A percentile compares a stretch with the other conserved stretches of the same genome.
Conservation (phyloP, 2,113 vertebrate genomes). For the Ariopsis seemanni region DNA sequence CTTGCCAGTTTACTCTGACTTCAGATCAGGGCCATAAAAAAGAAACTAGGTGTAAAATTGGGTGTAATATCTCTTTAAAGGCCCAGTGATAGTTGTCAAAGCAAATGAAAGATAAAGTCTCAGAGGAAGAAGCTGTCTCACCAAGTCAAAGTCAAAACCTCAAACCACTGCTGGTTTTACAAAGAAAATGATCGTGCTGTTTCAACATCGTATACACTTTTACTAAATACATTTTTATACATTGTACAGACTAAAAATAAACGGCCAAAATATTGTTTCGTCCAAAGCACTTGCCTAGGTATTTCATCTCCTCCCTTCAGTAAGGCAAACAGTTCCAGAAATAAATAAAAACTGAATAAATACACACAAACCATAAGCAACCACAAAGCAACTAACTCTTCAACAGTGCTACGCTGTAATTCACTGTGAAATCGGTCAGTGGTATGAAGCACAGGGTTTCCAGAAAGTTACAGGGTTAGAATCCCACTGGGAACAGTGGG, state of each 20-base stretch:
- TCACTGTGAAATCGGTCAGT: conserved; percentile 28
- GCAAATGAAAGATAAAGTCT: conserved; percentile 11
- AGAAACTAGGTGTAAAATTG: not conserved
- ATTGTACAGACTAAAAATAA: conserved; percentile 19
- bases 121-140: conserved; percentile 14
- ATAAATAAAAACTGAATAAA: conserved; percentile 34
- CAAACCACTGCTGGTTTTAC: conserved; percentile 35
- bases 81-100: not conserved
- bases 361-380: conserved; percentile 28
- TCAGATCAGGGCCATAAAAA: not conserved
- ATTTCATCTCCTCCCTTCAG: conserved; percentile 13
- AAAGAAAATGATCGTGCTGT: not conserved
- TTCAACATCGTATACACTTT: not conserved
- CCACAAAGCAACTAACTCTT: conserved; percentile 40
- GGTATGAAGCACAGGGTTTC: conserved; percentile 20
- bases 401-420: conserved; percentile 22
- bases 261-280: not conserved
- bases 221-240: conserved; percentile 5
- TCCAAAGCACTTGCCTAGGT: conserved; percentile 2
- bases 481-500: not conserved
- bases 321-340: conserved; percentile 28
- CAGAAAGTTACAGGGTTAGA: conserved; percentile 15
- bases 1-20: not conserved
- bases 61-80: conserved; percentile 11
- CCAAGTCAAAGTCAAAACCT: conserved; percentile 19